Percentiles rank a stretch among this genome's conserved stretches.
These are phyloP conservation scores for Siniperca chuatsi DNA, from an alignment of 2,113 vertebrate genomes.

Conservation along the genomic window DNA sequence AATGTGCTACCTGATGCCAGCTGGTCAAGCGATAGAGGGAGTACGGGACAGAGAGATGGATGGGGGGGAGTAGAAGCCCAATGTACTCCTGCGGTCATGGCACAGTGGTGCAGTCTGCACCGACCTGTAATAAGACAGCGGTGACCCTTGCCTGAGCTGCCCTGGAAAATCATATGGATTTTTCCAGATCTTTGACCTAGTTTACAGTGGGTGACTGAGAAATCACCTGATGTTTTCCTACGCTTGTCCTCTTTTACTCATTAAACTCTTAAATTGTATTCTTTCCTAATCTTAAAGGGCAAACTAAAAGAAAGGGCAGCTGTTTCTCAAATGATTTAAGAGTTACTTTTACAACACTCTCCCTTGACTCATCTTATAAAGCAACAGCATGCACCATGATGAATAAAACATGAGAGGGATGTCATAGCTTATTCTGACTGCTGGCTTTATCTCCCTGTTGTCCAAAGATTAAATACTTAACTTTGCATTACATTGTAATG, in stretches of 20 bases:
- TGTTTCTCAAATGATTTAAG: conserved; percentile 20
- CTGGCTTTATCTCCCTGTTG: conserved; percentile 39
- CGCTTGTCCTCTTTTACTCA: not conserved
- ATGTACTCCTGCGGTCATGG: conserved; percentile 52
- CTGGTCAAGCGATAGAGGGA: conserved; percentile 52
- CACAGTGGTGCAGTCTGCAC: conserved; percentile 50
- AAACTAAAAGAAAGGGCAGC: conserved; percentile 6
- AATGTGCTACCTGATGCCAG: conserved; percentile 55
- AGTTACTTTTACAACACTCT: conserved; percentile 24
- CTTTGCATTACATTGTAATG: conserved; percentile 21
- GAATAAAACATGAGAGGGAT: conserved; percentile 58
- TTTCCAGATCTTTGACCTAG: conserved; percentile 62
- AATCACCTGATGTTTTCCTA: conserved; percentile 47
- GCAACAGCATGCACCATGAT: not conserved
- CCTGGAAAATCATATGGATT: conserved; percentile 42
- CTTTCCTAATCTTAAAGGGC: conserved; percentile 3
- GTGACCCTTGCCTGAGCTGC: conserved; percentile 55
- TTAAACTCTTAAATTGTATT: not conserved
- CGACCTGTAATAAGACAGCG: conserved; percentile 74
- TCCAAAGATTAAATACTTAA: conserved; percentile 35
- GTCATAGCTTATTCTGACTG: conserved; percentile 38
- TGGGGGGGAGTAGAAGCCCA: conserved; percentile 18
- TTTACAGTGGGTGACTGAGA: conserved; percentile 23
- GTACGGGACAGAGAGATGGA: conserved; percentile 35
- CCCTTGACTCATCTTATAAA: conserved; percentile 31